phyloP scores from a whole-genome alignment of 2,888 invertebrate genomes.

The Elysia crispata region DNA sequence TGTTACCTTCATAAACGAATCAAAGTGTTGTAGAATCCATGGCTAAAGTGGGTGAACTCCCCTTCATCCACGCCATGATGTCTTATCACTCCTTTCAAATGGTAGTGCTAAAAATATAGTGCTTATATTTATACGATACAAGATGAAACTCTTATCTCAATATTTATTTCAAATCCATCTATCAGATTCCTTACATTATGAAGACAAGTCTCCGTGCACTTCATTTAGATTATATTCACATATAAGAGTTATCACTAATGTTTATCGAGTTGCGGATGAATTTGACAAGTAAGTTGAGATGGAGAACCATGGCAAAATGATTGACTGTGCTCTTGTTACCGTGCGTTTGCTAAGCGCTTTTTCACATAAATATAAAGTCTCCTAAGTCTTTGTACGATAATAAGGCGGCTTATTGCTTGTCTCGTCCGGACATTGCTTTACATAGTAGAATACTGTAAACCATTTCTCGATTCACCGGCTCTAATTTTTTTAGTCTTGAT shows the following conservation, averaged over 20 bases:
- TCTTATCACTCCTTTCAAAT: conserved; percentile 40
- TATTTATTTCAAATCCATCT: too few relatives aligned
- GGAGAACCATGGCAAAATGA: conserved; percentile 46
- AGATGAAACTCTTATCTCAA: too few relatives aligned
- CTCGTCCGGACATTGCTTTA: conserved; percentile 37
- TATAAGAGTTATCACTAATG: conserved; percentile 11
- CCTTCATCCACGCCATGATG: conserved; percentile 56
- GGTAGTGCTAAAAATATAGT: conserved; percentile 33
- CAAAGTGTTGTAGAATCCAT: conserved; percentile 44
- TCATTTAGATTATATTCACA: too few relatives aligned
- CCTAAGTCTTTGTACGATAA: too few relatives aligned
- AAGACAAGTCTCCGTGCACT: too few relatives aligned
- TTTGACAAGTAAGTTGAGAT: conserved; percentile 43
- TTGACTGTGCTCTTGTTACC: conserved; percentile 42
- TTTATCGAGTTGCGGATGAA: conserved; percentile 46
- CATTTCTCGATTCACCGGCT: not conserved
- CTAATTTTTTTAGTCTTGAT: too few relatives aligned
- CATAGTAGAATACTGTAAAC: conserved; percentile 20
- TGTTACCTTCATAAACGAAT: conserved; percentile 39
- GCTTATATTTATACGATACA: not conserved
- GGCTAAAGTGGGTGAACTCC: conserved; percentile 55
- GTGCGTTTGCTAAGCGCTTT: conserved; percentile 39
- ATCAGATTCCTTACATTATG: too few relatives aligned
- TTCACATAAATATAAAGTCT: not conserved
- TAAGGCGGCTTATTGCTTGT: not conserved